phyloP scores from a whole-genome alignment of 2,888 invertebrate genomes.

The Stratiomys singularior region DNA sequence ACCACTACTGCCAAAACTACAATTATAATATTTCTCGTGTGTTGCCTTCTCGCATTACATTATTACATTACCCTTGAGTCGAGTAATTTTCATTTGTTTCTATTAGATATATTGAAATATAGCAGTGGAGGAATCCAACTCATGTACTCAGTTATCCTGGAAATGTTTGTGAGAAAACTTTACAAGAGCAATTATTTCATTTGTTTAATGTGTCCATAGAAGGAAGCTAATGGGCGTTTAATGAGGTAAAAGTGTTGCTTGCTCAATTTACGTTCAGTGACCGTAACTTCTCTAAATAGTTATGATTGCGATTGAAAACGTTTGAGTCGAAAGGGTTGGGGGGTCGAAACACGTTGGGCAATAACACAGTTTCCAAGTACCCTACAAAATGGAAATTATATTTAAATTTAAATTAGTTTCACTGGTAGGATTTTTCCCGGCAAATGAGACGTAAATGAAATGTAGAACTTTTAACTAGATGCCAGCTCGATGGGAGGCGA shows the following conservation, averaged over 20 bases:
- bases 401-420: too few relatives aligned
- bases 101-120: conserved; percentile 8
- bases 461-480: too few relatives aligned
- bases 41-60: too few relatives aligned
- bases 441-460: too few relatives aligned
- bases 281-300: neutral
- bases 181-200: conserved; percentile 1
- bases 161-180: neutral
- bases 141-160: neutral
- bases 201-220: neutral
- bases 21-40: neutral
- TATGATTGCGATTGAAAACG: neutral
- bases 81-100: conserved; percentile 14
- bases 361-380: too few relatives aligned
- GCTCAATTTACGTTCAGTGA: neutral
- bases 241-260: neutral
- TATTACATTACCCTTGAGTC: neutral
- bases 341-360: too few relatives aligned
- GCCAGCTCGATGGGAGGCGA: too few relatives aligned
- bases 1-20: neutral
- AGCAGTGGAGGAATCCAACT: neutral
- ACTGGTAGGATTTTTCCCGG: too few relatives aligned
- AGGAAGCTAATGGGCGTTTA: neutral
- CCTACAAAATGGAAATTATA: too few relatives aligned
- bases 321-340: too few relatives aligned